Base-by-base conservation (phyloP, 2,888 invertebrate genomes). In the Callinectes sapidus region DNA sequence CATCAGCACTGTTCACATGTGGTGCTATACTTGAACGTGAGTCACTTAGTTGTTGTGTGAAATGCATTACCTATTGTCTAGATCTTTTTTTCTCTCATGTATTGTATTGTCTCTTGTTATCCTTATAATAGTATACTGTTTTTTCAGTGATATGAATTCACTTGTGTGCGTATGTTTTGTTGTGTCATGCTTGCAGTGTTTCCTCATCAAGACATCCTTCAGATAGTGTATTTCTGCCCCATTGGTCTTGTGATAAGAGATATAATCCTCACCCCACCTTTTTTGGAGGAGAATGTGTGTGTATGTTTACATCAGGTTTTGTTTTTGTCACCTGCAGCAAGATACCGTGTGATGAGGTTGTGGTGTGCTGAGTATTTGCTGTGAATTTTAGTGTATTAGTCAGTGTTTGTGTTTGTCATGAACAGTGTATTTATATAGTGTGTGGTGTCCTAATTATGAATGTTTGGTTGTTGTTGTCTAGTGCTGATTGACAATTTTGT, bases 401-500 rank as follows among this genome's bases (percentile, higher is more conserved):
- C 10, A 71, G 28, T 71, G 71, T 71, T 48, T 48, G 48, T 48
- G 3, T 48, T 48, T 48, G 48, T 48, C 10, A 10, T 48, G 48
- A 48, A 48, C 48, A 48, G 28, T 71, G 16, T 71, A 23, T 71
- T 71, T 71, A 23, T n/a, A 8, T 71, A n/a, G 71, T 71, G 71
- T 71, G 71, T 71, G 71, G 28, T 71, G 71, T 71, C 61, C 16
- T 61, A 61, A 71, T 71, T 0, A 71, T 71, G 71, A 23, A 71
- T n/a, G n/a, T 28, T 71, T 71, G 71, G 71, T 71, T 71, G 71
- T 48, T 48, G 48, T 71, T 71, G 71, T 71, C 71, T 71, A 71
- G 28, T 71, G 28, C 28, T 71, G 71, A 71, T 18, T 18, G 10
- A 23, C 18, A 6, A 61, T 71, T 71, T 71, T 71, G 28, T 71